A percentile compares a stretch with the other conserved stretches of the same genome.
These are phyloP conservation scores for Agrilus mali DNA, from an alignment of 2,888 invertebrate species.

Conservation along the genomic window DNA sequence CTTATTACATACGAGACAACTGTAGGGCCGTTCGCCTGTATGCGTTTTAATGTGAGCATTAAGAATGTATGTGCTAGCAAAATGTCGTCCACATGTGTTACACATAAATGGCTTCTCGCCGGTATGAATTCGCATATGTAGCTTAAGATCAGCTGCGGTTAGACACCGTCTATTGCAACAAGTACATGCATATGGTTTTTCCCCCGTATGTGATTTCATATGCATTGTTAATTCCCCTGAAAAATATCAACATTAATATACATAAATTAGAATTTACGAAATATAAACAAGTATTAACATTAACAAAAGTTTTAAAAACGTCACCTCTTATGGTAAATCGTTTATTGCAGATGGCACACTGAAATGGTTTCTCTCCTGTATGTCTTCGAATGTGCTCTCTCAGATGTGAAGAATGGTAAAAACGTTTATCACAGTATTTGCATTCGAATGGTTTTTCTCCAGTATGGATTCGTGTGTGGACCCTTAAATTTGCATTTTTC, in stretches of 20 bases:
- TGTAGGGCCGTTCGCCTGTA: constrained; percentile 48
- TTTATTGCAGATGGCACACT: constrained; percentile 29
- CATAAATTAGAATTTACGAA: no score
- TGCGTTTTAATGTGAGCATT: constrained; percentile 48
- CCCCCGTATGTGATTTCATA: constrained; percentile 40
- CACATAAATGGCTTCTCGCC: constrained; percentile 31
- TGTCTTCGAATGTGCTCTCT: constrained; percentile 30
- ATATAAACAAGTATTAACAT: no score
- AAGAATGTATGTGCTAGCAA: constrained; percentile 46
- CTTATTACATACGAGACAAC: constrained; percentile 44
- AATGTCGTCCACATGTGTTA: constrained; percentile 33
- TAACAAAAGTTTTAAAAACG: no score
- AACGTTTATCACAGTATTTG: constrained; percentile 31
- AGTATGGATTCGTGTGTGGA: constrained; percentile 31
- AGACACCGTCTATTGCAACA: constrained; percentile 45
- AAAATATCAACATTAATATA: no score
- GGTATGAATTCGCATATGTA: constrained; percentile 36
- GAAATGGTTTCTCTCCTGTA: constrained; percentile 32
- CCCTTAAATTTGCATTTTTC: constrained; percentile 30
- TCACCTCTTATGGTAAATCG: constrained; percentile 28
- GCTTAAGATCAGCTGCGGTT: constrained; percentile 37
- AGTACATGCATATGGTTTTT: constrained; percentile 40
- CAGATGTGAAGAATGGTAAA: constrained; percentile 31
- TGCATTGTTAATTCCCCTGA: constrained; percentile 32
- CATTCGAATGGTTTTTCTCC: constrained; percentile 33